Base-by-base conservation (phyloP, 2,888 invertebrate species). In the Tachystola acroxantha region DNA sequence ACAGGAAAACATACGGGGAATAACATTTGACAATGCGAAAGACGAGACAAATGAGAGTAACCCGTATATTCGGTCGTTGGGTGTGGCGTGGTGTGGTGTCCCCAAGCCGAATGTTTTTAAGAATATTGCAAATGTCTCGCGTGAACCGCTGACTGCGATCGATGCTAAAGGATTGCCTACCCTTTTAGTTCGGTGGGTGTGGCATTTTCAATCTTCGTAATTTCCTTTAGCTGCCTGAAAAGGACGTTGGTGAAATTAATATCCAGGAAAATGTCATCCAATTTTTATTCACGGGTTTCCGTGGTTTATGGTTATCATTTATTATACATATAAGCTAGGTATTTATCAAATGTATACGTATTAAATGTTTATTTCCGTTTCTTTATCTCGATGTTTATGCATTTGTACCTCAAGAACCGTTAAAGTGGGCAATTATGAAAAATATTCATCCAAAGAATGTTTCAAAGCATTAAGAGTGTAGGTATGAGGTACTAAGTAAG, bases 71-170 rank as follows among this genome's bases (percentile, higher is more conserved):
- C 41, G 41, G 33, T 37, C 37, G 59, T 54, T 55, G 59, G 50
- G n/a, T n/a, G n/a, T n/a, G n/a, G n/a, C n/a, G n/a, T n/a, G 56
- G 51, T 52, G 19, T 28, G 22, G 32, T 24, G 61, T 49, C 60
- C 64, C 24, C 58, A 48, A 47, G 48, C 64, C 64, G 52, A 71
- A 73, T 69, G 73, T 68, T 74, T 74, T 78, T 77, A 76, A 73
- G 75, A 68, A 77, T 76, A 79, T 78, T 78, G 74, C 74, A 70
- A 68, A 69, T 70, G 68, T 72, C 67, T 64, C 67, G 50, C 38
- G 48, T 57, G 58, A 60, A 61, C 62, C 65, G 72, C 65, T 67
- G 69, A 75, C 69, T 64, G 48, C 58, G 67, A 65, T 70, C 68
- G 64, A 69, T 64, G 65, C 58, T 73, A 70, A 76, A 69, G 68